Percentiles rank a stretch among this genome's conserved stretches.
These are phyloP conservation scores for Zoroaster sp. DNA, from an alignment of 53 echinoderm and acorn worm genomes.

Conservation along the genomic window DNA sequence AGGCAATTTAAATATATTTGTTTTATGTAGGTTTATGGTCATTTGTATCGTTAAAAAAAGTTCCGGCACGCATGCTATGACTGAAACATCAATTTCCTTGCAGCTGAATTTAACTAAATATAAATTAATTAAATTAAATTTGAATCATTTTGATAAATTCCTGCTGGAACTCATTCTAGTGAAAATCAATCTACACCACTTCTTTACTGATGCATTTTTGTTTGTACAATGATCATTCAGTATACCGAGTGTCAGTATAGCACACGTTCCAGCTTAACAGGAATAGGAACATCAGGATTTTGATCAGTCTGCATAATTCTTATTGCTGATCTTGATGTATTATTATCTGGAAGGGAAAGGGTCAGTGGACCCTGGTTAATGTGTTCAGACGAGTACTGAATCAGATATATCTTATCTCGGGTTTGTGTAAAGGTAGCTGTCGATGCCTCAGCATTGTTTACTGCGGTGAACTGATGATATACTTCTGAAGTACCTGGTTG, in stretches of 20 bases:
- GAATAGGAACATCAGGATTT: not conserved
- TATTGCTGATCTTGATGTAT: slow-evolving; percentile 16
- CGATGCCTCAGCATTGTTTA: not conserved
- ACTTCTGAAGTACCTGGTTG: not conserved
- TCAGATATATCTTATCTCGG: slow-evolving; percentile 2
- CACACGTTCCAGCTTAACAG: slow-evolving; percentile 25
- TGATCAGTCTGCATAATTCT: not conserved
- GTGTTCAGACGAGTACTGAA: slow-evolving; percentile 10
- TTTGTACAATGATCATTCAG: too few relatives aligned
- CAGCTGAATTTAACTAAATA: too few relatives aligned
- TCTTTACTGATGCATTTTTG: too few relatives aligned
- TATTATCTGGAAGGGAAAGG: slow-evolving; percentile 19
- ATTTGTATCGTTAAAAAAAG: too few relatives aligned
- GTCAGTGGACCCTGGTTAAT: not conserved
- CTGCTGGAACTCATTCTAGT: too few relatives aligned
- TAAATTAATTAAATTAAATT: too few relatives aligned
- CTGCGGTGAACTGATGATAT: not conserved
- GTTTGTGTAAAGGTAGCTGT: not conserved
- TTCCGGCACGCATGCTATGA: too few relatives aligned
- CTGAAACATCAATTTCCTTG: too few relatives aligned
- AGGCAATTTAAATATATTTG: too few relatives aligned
- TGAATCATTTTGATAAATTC: too few relatives aligned
- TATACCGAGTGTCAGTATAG: not conserved
- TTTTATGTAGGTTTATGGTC: too few relatives aligned
- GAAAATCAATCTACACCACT: too few relatives aligned